A percentile compares a stretch with the other conserved stretches of the same genome.
phyloP scores from a whole-genome alignment of 2,113 vertebrate genomes.

The Morone saxatilis region DNA sequence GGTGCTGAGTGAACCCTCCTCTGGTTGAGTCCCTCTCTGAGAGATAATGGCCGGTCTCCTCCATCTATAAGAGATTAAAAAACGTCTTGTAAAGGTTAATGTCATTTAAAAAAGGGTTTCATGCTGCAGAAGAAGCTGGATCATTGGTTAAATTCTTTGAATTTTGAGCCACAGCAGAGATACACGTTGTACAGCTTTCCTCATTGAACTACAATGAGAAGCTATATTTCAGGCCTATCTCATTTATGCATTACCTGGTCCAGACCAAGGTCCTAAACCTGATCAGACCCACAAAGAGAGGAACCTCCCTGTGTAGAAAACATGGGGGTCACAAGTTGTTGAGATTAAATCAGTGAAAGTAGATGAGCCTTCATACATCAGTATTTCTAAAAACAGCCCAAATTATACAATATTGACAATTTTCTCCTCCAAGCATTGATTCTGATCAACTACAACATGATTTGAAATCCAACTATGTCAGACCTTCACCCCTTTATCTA shows the following conservation, averaged over 20 bases:
- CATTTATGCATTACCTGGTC: conserved; percentile 22
- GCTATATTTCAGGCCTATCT: conserved; percentile 31
- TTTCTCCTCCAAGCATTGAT: neutral
- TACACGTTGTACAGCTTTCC: neutral
- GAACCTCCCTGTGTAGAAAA: neutral
- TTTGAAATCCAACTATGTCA: neutral
- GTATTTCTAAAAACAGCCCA: neutral
- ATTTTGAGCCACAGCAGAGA: conserved; percentile 3
- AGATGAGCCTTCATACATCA: neutral
- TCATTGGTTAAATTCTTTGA: conserved; percentile 41
- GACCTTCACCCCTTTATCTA: neutral
- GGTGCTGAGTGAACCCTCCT: conserved; percentile 65
- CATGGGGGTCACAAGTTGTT: neutral
- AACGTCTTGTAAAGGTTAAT: neutral
- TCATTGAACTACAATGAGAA: conserved; percentile 18
- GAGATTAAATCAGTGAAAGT: neutral
- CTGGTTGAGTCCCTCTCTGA: neutral
- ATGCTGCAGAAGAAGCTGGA: conserved; percentile 9
- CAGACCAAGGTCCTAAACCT: conserved; percentile 9
- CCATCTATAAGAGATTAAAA: neutral
- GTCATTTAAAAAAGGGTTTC: neutral
- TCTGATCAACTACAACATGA: neutral
- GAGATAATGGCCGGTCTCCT: conserved; percentile 8
- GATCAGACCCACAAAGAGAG: conserved; percentile 2
- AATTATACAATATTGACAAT: neutral